Conservation (phyloP, 2,888 invertebrate species). For the Ormia ochracea region DNA sequence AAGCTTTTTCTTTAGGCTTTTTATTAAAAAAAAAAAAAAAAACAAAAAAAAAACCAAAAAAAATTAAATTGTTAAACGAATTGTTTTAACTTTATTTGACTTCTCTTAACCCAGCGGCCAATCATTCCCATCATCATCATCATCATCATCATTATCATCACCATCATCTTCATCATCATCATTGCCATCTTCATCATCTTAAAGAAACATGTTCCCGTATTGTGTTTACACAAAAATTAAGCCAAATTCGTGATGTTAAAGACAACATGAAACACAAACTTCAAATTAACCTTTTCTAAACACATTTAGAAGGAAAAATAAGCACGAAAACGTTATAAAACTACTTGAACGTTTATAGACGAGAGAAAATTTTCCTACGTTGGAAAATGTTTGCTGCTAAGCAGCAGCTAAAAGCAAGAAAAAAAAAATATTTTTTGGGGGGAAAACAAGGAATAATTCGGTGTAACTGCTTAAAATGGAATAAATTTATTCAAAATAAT, state of each 20-base stretch:
- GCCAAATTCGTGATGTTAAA: constrained; percentile 49
- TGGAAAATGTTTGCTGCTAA: neutral
- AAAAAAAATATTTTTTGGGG: neutral
- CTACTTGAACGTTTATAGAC: neutral
- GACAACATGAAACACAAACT: constrained; percentile 25
- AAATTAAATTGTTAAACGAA: too few species aligned
- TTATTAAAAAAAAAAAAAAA: neutral
- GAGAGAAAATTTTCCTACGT: neutral
- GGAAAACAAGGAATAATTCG: neutral
- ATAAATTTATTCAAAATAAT: neutral
- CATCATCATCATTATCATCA: too few species aligned
- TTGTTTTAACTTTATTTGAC: constrained; percentile 26
- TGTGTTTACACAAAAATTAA: constrained; percentile 41
- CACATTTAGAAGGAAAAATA: neutral
- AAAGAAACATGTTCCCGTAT: neutral
- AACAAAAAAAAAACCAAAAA: too few species aligned
- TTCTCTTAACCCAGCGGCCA: constrained; percentile 19
- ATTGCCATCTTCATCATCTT: neutral
- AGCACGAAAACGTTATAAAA: neutral
- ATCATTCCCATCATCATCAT: neutral
- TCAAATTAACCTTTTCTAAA: constrained; percentile 25
- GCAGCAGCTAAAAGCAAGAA: neutral
- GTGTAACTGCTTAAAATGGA: neutral
- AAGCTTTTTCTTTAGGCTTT: neutral
- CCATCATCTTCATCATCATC: neutral